Evolutionary conservation across 2,888 invertebrate genomes (phyloP).

Genomic region (Meteorus cinctellus): DNA sequence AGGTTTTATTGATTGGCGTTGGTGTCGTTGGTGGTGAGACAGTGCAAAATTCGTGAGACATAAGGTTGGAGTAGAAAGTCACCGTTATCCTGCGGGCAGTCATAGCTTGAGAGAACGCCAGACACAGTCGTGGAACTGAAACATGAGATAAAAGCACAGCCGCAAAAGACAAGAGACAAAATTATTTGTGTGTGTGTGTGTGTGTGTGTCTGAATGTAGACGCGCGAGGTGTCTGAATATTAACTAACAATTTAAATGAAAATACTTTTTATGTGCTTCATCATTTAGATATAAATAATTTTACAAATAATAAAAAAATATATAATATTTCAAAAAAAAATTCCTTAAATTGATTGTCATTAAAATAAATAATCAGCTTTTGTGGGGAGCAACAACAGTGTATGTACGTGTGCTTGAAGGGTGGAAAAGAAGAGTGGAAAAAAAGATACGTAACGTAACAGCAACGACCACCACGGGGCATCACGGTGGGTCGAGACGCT

Average conservation of each 20-base stretch:
- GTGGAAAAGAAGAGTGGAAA: neutral
- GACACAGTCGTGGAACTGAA: conserved; percentile 10
- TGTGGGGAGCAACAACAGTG: neutral
- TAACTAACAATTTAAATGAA: conserved; percentile 12
- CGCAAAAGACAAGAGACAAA: neutral
- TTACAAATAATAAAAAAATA: neutral
- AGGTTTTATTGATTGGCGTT: conserved; percentile 44
- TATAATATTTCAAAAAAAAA: neutral
- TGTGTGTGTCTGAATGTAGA: neutral
- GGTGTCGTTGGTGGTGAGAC: conserved; percentile 24
- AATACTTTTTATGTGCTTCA: conserved; percentile 1
- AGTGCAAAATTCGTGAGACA: conserved; percentile 28
- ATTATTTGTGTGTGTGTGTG: neutral
- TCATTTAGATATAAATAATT: neutral
- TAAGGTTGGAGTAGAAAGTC: conserved; percentile 26
- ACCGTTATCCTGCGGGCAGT: conserved; percentile 21
- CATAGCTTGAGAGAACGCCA: neutral
- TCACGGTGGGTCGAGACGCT: conserved; percentile 57
- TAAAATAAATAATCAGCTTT: neutral
- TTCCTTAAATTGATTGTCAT: neutral
- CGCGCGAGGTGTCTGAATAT: neutral
- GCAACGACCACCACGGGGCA: conserved; percentile 54
- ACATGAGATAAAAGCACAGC: neutral
- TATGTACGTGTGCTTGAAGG: neutral
- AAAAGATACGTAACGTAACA: conserved; percentile 53